Evolutionary conservation across 2,888 invertebrate genomes (phyloP).

Genomic region (Himalopsyche anomala): DNA sequence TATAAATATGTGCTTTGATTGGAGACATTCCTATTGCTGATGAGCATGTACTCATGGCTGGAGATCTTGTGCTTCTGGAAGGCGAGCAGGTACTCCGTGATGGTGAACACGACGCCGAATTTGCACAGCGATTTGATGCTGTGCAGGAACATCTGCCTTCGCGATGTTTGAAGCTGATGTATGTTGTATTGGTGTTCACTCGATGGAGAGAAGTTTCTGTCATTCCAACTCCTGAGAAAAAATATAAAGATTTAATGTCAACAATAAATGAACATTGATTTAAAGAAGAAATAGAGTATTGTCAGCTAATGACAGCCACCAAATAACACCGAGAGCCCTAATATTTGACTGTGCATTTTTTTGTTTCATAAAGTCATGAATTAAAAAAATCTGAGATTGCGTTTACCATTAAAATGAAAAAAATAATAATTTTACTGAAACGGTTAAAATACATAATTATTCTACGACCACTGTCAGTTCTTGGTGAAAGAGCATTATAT

Average conservation of each 20-base stretch:
- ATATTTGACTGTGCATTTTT: no score
- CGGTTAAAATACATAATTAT: no score
- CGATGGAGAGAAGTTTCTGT: slow-evolving; percentile 78
- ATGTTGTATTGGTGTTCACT: slow-evolving; percentile 80
- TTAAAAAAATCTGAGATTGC: no score
- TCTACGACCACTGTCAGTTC: no score
- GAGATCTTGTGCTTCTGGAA: slow-evolving; percentile 64
- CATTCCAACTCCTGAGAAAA: slow-evolving; percentile 68
- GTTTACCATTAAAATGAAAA: no score
- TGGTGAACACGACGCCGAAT: slow-evolving; percentile 66
- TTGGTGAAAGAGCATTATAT: no score
- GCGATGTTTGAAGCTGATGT: slow-evolving; percentile 77
- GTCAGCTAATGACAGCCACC: no score
- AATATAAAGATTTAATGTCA: not conserved
- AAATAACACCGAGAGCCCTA: no score
- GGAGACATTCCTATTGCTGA: slow-evolving; percentile 58
- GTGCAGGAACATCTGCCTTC: slow-evolving; percentile 62
- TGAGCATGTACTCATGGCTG: slow-evolving; percentile 54
- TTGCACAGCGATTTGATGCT: slow-evolving; percentile 68
- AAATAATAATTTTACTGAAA: no score
- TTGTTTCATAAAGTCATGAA: no score
- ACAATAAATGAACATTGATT: not conserved
- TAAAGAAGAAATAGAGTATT: no score
- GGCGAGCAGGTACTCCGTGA: slow-evolving; percentile 62
- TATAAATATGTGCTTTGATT: slow-evolving; percentile 47